A percentile compares a stretch with the other conserved stretches of the same genome.
phyloP scores from a whole-genome alignment of 2,113 vertebrate genomes.

The Passer montanus region DNA sequence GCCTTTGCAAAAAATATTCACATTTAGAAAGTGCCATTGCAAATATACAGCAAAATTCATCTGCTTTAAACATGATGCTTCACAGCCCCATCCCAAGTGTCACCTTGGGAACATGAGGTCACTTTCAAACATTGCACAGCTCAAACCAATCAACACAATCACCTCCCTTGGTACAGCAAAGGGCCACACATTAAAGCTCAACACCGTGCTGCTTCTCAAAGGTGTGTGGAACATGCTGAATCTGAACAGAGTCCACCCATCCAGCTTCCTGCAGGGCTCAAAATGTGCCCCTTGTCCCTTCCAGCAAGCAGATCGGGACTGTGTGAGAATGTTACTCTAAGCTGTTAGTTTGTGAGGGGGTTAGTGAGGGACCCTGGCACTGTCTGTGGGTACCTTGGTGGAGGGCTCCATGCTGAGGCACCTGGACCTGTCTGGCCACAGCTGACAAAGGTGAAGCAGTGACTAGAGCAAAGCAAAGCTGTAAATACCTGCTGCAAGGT shows the following conservation, averaged over 20 bases:
- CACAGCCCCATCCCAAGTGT: constrained; percentile 51
- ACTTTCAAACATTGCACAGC: constrained; percentile 56
- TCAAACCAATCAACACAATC: neutral
- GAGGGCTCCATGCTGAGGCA: accelerated
- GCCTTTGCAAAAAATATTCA: constrained; percentile 60
- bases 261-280: neutral
- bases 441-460: neutral
- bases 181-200: neutral
- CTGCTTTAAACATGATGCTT: constrained; percentile 36
- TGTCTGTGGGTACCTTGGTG: accelerated
- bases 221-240: neutral
- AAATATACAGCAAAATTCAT: constrained; percentile 69
- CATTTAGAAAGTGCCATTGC: constrained; percentile 75
- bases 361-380: neutral
- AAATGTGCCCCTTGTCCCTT: neutral
- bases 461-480: neutral
- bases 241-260: neutral
- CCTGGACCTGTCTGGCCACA: neutral
- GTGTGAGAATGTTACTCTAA: too few relatives aligned
- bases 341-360: neutral
- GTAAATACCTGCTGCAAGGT: neutral
- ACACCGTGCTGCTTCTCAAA: neutral
- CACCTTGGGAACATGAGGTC: constrained; percentile 8
- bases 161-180: neutral
- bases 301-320: neutral